phyloP scores from a whole-genome alignment of 2,888 invertebrate genomes.

The Spodoptera littoralis region DNA sequence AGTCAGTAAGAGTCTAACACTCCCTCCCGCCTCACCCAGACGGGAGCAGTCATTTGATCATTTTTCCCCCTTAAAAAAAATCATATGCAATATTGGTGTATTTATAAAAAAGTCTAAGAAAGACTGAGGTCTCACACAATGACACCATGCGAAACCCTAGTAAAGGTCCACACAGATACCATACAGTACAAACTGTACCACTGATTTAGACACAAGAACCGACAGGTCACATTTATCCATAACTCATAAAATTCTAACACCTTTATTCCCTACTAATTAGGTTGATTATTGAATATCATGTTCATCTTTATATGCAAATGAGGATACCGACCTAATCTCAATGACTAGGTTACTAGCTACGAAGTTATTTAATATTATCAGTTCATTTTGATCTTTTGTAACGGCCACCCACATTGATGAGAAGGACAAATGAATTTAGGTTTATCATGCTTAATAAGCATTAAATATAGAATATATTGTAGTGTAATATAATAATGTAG shows the following conservation, averaged over 20 bases:
- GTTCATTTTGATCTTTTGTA: conserved; percentile 11
- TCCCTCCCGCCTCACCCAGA: too few relatives aligned
- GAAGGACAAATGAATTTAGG: background rate
- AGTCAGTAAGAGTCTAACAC: too few relatives aligned
- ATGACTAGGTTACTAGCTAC: conserved; percentile 27
- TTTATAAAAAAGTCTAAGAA: too few relatives aligned
- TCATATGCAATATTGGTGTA: too few relatives aligned
- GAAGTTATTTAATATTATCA: conserved; percentile 15
- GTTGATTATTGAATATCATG: too few relatives aligned
- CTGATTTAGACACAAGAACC: conserved; percentile 6
- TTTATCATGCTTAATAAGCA: conserved; percentile 8
- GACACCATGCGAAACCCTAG: too few relatives aligned
- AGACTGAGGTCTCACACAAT: too few relatives aligned
- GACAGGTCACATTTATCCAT: conserved; percentile 12
- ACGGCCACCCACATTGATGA: conserved; percentile 18
- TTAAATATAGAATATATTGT: too few relatives aligned
- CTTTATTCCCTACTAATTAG: too few relatives aligned
- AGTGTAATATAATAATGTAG: too few relatives aligned
- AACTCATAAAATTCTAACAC: background rate
- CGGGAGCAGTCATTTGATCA: too few relatives aligned
- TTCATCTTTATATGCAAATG: conserved; percentile 24
- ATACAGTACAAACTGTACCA: conserved; percentile 10
- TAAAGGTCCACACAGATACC: background rate
- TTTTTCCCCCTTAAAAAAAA: too few relatives aligned
- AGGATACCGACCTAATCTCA: conserved; percentile 13